phyloP scores from a whole-genome alignment of 2,888 invertebrate species.

The Deilephila elpenor region DNA sequence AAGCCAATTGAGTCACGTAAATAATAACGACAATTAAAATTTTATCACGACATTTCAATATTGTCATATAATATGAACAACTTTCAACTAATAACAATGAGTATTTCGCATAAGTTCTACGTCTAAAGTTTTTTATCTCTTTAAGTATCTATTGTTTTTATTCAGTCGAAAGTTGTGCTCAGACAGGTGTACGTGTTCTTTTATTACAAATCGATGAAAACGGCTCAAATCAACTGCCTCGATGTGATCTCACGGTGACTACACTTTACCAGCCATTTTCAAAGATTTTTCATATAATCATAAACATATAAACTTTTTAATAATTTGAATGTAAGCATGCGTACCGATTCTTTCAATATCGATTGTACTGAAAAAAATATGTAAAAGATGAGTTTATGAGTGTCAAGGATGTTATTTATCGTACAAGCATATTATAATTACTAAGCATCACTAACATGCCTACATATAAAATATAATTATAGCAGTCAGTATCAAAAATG shows the following conservation, averaged over 20 bases:
- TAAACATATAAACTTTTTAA: slow-evolving; percentile 8
- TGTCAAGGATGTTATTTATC: slow-evolving; percentile 47
- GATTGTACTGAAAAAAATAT: slow-evolving; percentile 73
- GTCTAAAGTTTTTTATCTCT: not conserved
- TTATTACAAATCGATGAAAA: slow-evolving; percentile 28
- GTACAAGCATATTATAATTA: slow-evolving; percentile 35
- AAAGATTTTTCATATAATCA: slow-evolving; percentile 35
- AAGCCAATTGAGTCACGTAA: not conserved
- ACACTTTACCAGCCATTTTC: slow-evolving; percentile 33
- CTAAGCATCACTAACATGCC: slow-evolving; percentile 75
- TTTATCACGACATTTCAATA: not conserved
- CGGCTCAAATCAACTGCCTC: slow-evolving; percentile 5
- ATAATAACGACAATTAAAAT: not conserved
- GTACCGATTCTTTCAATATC: slow-evolving; percentile 75
- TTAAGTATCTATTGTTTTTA: not conserved
- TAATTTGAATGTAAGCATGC: slow-evolving; percentile 60
- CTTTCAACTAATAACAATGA: slow-evolving; percentile 7
- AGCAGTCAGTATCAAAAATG: slow-evolving; percentile 44
- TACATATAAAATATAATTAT: slow-evolving; percentile 56
- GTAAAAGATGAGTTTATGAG: slow-evolving; percentile 53
- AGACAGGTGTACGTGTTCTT: not conserved
- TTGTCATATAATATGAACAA: slow-evolving; percentile 1
- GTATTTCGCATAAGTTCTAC: no score
- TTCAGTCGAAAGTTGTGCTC: slow-evolving; percentile 5
- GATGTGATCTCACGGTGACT: not conserved